Evolutionary conservation across 2,113 vertebrate genomes (phyloP), one percentile per base, ranked within the genome.

Genomic region (Bubo scandiacus): DNA sequence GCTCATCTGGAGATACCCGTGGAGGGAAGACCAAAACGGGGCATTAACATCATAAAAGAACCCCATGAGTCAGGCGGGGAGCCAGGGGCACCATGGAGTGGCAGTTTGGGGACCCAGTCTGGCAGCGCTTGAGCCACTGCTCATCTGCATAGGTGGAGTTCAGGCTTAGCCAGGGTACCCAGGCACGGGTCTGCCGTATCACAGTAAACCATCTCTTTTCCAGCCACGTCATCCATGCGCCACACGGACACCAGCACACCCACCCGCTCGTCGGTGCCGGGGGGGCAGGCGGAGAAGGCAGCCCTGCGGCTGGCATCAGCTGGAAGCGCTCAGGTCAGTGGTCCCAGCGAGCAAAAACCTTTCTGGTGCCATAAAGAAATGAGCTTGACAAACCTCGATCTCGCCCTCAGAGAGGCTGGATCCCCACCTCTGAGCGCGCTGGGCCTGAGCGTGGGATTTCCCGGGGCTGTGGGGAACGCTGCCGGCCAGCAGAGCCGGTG

Each of bases 211-310:
- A 10, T 82, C 65, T 87, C 85, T 90, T 58, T 93, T 97, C 42
- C 98, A 99, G 99, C 97, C 25, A 98, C 98, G 1, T 98, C 98
- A 1, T 98, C 98, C 13, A 90, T 96, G 45, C 83, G 95, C 11
- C 98, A 96, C 97, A 98, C 98, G 1, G 98, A 99, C 65, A 96
- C 98, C 93, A 98, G 98, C 98, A 99, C 98, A 1, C 98, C 98
- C 9, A 98, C 98, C 17, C 97, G 98, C 89, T 98, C 98, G 3
- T 88, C 98, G 0, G 97, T 93, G n/a, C 94, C 97, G 0, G 66
- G 97, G 2, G 97, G 83, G 4, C 92, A 91, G 11, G 47, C 25
- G 1, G 98, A 99, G 65, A 98, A 98, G 95, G 95, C 97, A 6
- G 81, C 98, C 13, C 96, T 98, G 95, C 98, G 98, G 96, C 97